Conservation (phyloP, 2,113 vertebrate species). For the Deroptyus accipitrinus region DNA sequence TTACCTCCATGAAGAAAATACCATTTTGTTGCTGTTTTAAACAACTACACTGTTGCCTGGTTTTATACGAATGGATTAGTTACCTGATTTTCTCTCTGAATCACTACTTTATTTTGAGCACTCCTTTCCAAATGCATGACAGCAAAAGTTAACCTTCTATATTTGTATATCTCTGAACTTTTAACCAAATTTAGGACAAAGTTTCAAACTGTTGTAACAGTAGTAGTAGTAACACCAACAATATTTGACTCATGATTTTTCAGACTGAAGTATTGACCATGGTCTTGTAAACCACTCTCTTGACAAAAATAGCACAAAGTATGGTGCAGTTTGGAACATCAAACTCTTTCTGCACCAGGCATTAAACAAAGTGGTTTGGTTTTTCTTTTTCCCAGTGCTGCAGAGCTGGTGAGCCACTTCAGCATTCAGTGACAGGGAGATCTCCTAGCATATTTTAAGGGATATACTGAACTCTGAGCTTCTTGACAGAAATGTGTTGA, state of each 20-base stretch:
- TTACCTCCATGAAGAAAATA: neutral
- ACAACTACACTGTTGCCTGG: neutral
- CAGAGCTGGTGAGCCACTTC: neutral
- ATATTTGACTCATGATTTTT: neutral
- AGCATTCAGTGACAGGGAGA: rapidly evolving
- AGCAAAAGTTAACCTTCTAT: neutral
- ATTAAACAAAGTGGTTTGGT: neutral
- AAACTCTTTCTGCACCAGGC: neutral
- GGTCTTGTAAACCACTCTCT: neutral
- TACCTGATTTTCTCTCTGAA: neutral
- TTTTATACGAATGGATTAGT: neutral
- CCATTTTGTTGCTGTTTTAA: neutral
- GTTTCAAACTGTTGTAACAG: neutral
- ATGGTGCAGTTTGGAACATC: neutral
- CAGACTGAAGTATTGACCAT: neutral
- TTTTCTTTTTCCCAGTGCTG: neutral
- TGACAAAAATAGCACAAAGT: rapidly evolving
- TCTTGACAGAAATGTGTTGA: neutral
- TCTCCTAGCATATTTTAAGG: neutral
- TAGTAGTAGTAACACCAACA: neutral
- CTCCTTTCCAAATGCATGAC: neutral
- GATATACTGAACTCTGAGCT: neutral
- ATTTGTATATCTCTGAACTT: neutral
- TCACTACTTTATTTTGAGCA: neutral
- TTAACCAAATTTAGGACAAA: neutral